Evolutionary conservation across 2,888 invertebrate genomes (phyloP), one percentile per base, ranked within the genome.

Genomic region (Pheosia gnoma): DNA sequence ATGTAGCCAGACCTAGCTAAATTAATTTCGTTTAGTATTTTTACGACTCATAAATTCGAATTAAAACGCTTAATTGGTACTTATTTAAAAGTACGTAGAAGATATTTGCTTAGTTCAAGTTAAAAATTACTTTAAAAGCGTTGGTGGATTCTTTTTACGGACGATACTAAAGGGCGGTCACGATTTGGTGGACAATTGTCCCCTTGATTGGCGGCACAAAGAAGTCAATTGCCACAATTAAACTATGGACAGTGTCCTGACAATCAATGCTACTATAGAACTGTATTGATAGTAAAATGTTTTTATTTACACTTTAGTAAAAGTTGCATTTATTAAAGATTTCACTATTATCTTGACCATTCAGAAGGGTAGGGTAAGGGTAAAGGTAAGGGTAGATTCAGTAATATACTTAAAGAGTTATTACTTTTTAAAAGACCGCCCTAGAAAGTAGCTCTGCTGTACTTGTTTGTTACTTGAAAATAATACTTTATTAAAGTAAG

Each of bases 11-110:
- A 13, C 36, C 6, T 39, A 41, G 66, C 59, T 67, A 63, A 71
- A 82, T 83, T 81, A 77, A 82, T 83, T 85, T 82, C 76, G 77
- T 82, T 84, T 75, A 79, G 75, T 82, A 74, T 81, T 83, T 82
- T 78, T 71, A 84, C 75, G 81, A 78, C 67, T 81, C 83, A 84
- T 86, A 82, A 84, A 77, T 60, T 65, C 60, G 70, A 77, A 79
- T 75, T 80, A 75, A 78, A 78, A 68, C 55, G 60, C 72, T 65
- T 62, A 68, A 66, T 68, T 67, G 74, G 59, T 63, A 64, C 68
- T 72, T 71, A 74, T 25, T 25, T 25, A 77, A 79, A 74, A 77
- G 69, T 66, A 64, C 63, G 61, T 63, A 70, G 66, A 66, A 62
- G 59, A 47, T 36, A 59, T 55, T 57, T 70, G 71, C 72, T 9